These are phyloP conservation scores for Isoperla grammatica DNA, from an alignment of 2,888 invertebrate species.

Conservation along the genomic window DNA sequence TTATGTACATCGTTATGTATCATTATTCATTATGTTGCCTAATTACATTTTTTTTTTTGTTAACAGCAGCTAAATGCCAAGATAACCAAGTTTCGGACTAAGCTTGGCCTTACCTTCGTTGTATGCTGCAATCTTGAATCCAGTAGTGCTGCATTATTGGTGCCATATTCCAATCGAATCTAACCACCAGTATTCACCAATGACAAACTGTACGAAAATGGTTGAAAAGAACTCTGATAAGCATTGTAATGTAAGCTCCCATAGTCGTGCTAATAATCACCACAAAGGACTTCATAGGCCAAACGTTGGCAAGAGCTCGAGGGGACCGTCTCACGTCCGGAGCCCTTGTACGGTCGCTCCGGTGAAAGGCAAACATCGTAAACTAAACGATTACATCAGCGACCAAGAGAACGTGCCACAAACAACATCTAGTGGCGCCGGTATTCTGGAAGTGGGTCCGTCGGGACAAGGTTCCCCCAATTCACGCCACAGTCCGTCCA, in stretches of 20 bases:
- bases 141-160: too few relatives aligned
- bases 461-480: slow-evolving; percentile 33
- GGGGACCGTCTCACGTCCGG: slow-evolving; percentile 19
- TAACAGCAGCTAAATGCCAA: too few relatives aligned
- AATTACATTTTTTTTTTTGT: too few relatives aligned
- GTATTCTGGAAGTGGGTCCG: slow-evolving; percentile 4
- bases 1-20: too few relatives aligned
- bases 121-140: too few relatives aligned
- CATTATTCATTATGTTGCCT: too few relatives aligned
- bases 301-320: slow-evolving; percentile 27
- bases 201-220: slow-evolving; percentile 27
- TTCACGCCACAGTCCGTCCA: slow-evolving; percentile 35
- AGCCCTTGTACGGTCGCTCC: slow-evolving; percentile 26
- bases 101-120: too few relatives aligned
- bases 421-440: neutral
- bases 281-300: slow-evolving; percentile 28
- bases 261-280: slow-evolving; percentile 25
- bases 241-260: slow-evolving; percentile 24
- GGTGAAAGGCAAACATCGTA: slow-evolving; percentile 29
- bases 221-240: slow-evolving; percentile 25
- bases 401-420: slow-evolving; percentile 10
- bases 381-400: slow-evolving; percentile 22
- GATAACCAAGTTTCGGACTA: too few relatives aligned
- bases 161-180: too few relatives aligned
- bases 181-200: neutral